Evolutionary conservation across 2,888 invertebrate genomes (phyloP).

Genomic region (Lacanobia wlatinum): DNA sequence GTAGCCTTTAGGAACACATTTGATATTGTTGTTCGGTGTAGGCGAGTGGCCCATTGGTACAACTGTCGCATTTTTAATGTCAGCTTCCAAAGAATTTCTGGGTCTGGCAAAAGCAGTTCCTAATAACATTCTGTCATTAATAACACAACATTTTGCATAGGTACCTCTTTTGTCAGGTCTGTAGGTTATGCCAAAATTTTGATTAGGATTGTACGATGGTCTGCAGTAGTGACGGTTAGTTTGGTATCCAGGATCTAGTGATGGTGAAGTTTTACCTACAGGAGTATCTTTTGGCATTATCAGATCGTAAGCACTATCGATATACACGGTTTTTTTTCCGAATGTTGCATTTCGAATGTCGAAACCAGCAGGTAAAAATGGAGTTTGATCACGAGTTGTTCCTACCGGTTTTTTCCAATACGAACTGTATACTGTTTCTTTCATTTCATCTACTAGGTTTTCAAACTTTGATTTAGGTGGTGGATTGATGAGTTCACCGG

Average conservation of each 20-base stretch:
- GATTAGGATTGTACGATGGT: constrained; percentile 77
- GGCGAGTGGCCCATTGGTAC: constrained; percentile 73
- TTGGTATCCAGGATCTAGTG: constrained; percentile 59
- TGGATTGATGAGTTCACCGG: constrained; percentile 67
- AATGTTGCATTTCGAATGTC: constrained; percentile 49
- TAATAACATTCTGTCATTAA: constrained; percentile 64
- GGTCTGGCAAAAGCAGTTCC: constrained; percentile 73
- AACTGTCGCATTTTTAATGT: constrained; percentile 69
- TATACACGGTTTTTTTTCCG: constrained; percentile 62
- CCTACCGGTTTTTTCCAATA: constrained; percentile 38
- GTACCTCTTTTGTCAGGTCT: constrained; percentile 78
- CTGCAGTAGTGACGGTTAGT: constrained; percentile 68
- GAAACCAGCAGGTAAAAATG: constrained; percentile 27
- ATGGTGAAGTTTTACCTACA: constrained; percentile 60
- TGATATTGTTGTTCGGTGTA: constrained; percentile 82
- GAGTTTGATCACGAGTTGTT: background rate
- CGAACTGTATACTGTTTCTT: constrained; percentile 15
- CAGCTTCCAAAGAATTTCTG: constrained; percentile 74
- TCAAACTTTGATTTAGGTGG: constrained; percentile 70
- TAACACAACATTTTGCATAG: constrained; percentile 71
- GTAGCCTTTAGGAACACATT: constrained; percentile 78
- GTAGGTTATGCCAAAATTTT: constrained; percentile 75
- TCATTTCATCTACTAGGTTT: constrained; percentile 49
- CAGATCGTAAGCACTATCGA: constrained; percentile 67
- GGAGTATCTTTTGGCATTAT: constrained; percentile 67